phyloP scores from a whole-genome alignment of 2,888 invertebrate genomes.

The Cylloceria caligata region DNA sequence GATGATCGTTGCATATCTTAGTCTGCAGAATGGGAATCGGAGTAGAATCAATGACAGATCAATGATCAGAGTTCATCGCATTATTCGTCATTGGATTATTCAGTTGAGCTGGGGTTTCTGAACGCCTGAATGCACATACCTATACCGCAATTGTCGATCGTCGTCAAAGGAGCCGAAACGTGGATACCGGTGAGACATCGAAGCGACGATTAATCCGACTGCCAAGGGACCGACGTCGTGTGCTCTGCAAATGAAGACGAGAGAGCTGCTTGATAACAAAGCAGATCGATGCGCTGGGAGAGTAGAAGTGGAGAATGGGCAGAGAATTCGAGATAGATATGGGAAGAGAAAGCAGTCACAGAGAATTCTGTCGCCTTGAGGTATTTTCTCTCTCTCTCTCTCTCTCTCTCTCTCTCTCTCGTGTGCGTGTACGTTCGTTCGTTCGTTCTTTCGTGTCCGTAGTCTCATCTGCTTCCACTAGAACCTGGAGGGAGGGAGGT shows the following conservation, averaged over 20 bases:
- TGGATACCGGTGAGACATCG: conserved; percentile 33
- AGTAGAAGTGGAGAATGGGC: conserved; percentile 25
- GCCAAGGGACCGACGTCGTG: conserved; percentile 29
- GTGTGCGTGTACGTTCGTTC: background rate
- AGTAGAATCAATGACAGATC: conserved; percentile 19
- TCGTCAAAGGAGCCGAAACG: conserved; percentile 42
- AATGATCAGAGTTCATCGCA: conserved; percentile 27
- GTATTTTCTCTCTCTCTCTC: background rate
- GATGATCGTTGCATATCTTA: background rate
- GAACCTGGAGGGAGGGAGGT: conserved; percentile 22
- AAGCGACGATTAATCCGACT: conserved; percentile 48
- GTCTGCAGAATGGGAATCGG: background rate
- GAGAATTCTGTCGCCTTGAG: conserved; percentile 29
- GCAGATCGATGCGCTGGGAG: conserved; percentile 60
- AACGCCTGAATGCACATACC: conserved; percentile 3
- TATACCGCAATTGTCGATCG: background rate
- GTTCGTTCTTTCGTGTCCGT: conserved; percentile 19
- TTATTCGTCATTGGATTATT: conserved; percentile 33
- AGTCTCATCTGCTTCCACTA: conserved; percentile 15
- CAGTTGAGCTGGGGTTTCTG: conserved; percentile 11
- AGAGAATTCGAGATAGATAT: conserved; percentile 17
- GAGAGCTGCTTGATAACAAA: conserved; percentile 58
- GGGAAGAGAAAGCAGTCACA: background rate
- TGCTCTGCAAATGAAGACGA: conserved; percentile 64
- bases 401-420: background rate